Base-by-base conservation (phyloP, 2,888 invertebrate genomes). In the Drosophila lacicola region DNA sequence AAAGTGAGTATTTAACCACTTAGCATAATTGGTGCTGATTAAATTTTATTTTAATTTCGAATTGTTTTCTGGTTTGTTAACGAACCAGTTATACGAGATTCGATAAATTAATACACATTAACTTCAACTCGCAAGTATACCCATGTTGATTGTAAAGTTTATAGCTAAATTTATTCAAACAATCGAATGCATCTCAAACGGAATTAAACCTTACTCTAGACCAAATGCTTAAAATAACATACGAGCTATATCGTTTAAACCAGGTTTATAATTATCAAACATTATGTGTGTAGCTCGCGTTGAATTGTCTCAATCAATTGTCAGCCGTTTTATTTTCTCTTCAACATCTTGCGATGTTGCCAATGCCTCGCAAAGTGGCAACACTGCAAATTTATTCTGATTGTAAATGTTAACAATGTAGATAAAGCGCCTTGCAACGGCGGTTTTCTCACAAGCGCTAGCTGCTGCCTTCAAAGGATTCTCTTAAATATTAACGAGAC, bases 341-440 rank as follows among this genome's bases (percentile, higher is more conserved):
- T 25, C 25, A 25, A 25, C 8, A 25, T 8, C 25, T 25, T 25
- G 6, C 25, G 0, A 25, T 25, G 25, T 8, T 25, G 6, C 8
- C 25, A 25, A 25, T 29, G 8, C 1, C 8, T 37, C 2, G 36
- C 11, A 36, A 36, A 4, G 4, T n/a, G 36, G 36, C 5, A 36
- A 13, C n/a, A 1, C 39, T 14, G 8, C 9, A 14, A 9, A 37
- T 39, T 14, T 39, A 9, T 14, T 14, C 39, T 9, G n/a, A 39
- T 14, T 39, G 37, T 39, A 14, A n/a, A 39, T 14, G 3, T 14
- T 14, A 3, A 8, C 14, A 8, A 54, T 54, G 42, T 42, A 5
- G 19, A 33, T 54, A 19, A 54, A 54, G 19, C 34, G 54, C 42
- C 33, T 19, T 2, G 42, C 54, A 54, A 54, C 42, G 8, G 29